Evolutionary conservation across 2,113 vertebrate species (phyloP), one percentile per base, ranked within the genome.

Genomic region (Cyprichromis sp.): DNA sequence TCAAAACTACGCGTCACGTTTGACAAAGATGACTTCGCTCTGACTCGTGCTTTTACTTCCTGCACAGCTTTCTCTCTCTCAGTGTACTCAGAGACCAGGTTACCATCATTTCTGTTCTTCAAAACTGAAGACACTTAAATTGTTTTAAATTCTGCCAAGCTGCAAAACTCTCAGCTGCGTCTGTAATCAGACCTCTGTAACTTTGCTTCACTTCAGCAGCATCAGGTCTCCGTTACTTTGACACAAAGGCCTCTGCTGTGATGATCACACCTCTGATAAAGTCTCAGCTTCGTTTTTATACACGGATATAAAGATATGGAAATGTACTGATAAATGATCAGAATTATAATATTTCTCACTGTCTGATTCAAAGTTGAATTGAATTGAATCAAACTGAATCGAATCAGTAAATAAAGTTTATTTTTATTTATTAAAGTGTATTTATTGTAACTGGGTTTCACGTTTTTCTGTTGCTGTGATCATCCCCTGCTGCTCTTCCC

Each of bases 11-110:
- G 16, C 5, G 1, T 34, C 29, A 34, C 5, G 9, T 63, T 63
- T 34, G 29, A 63, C 9, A 11, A 34, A 11, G 0, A 19, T 63
- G 59, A 19, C 0, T 4, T 63, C 9, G 29, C 29, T 19, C 16
- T 34, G 29, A 3, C 59, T 19, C 6, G 2, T 63, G 16, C 29
- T 63, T 34, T 34, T 61, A 7, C 59, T 61, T 63, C 29, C 29
- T 63, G 59, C 59, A 63, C 59, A 63, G 29, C 29, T 63, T 34
- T 19, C 59, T 63, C 59, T 61, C 16, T 34, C 59, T 63, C 59
- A 0, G 29, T 61, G 59, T 2, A 19, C 59, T 61, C 59, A 61
- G 59, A 34, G 59, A 63, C 29, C 59, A 63, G 59, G 7, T 34
- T 10, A 34, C 29, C 16, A 61, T 63, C 16, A 10, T 61, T 31